Conservation (phyloP, 2,797 vertebrate species). For the Dermochelys coriacea region DNA sequence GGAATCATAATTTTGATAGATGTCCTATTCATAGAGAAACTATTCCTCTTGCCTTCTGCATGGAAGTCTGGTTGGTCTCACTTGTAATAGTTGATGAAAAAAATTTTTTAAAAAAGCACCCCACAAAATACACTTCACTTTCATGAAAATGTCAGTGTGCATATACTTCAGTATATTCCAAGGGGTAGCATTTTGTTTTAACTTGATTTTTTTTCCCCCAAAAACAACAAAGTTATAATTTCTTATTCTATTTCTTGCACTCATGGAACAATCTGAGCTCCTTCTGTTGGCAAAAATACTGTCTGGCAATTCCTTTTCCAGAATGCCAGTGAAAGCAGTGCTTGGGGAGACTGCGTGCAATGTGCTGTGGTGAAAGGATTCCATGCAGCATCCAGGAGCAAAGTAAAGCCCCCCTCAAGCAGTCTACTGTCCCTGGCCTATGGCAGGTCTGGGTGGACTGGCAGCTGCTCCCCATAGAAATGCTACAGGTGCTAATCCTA, state of each 20-base stretch:
- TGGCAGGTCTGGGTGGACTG: background rate
- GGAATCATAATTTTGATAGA: background rate
- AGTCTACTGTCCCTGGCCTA: constrained; percentile 4
- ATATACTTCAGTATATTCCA: fast-evolving
- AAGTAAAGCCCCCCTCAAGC: background rate
- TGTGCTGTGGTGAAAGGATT: background rate
- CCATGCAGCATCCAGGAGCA: background rate
- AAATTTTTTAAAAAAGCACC: fast-evolving
- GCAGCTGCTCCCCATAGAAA: constrained; percentile 29
- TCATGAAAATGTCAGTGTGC: background rate
- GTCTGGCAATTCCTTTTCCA: background rate
- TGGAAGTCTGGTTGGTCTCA: background rate
- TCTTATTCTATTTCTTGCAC: constrained; percentile 44
- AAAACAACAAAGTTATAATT: constrained; percentile 45
- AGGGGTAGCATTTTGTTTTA: constrained; percentile 15
- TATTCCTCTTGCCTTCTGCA: too few relatives aligned
- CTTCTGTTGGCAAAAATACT: background rate
- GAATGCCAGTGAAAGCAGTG: background rate
- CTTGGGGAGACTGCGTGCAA: background rate
- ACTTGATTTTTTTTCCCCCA: background rate
- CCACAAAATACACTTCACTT: background rate
- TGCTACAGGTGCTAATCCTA: background rate
- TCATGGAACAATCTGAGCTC: background rate
- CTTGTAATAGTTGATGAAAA: background rate
- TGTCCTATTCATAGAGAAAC: constrained; percentile 3